Conservation (phyloP, 2,888 invertebrate species). For the Nowickia ferox region DNA sequence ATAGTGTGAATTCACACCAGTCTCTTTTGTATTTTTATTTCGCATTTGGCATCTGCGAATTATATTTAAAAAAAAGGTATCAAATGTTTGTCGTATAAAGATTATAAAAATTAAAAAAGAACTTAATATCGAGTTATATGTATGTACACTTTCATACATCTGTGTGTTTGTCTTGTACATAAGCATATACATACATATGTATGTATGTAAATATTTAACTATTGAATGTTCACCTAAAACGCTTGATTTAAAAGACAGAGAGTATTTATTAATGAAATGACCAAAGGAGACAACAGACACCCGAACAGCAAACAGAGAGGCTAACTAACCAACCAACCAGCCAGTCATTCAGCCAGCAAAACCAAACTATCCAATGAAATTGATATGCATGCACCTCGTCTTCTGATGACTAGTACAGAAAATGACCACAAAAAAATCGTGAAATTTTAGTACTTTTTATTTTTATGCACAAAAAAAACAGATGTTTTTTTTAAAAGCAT, state of each 20-base stretch:
- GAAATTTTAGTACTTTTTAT: constrained; percentile 46
- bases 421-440: constrained; percentile 48
- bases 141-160: background rate
- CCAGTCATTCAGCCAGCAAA: background rate
- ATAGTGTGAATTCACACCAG: constrained; percentile 69
- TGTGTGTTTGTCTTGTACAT: background rate
- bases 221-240: constrained; percentile 45
- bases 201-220: background rate
- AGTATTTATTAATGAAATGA: constrained; percentile 63
- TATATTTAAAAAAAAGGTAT: constrained; percentile 63
- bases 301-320: constrained; percentile 1
- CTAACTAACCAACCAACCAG: constrained; percentile 22
- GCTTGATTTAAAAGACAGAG: constrained; percentile 69
- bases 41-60: constrained; percentile 65
- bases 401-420: constrained; percentile 46
- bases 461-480: constrained; percentile 49
- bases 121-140: constrained; percentile 21
- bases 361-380: constrained; percentile 49
- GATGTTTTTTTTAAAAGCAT: constrained; percentile 43
- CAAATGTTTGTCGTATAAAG: constrained; percentile 68
- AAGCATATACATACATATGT: background rate
- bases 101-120: constrained; percentile 50
- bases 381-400: constrained; percentile 21
- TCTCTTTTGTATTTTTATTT: constrained; percentile 44
- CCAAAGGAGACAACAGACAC: constrained; percentile 23